These are phyloP conservation scores for Hirtodrosophila duncani DNA, from an alignment of 2,888 invertebrate genomes.

Conservation along the genomic window DNA sequence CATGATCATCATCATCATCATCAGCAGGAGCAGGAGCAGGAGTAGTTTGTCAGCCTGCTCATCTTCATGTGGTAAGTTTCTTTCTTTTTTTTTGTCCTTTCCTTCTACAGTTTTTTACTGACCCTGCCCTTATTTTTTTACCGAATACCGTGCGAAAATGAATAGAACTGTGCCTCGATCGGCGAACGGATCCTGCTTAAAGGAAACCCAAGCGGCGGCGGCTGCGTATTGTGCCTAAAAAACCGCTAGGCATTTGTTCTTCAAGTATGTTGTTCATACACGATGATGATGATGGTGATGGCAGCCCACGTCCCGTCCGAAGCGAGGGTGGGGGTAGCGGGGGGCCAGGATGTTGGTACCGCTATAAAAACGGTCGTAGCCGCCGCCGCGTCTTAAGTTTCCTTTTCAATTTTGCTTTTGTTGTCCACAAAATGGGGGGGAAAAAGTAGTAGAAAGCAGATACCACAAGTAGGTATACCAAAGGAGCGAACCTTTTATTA, in stretches of 20 bases:
- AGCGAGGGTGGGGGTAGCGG: background rate
- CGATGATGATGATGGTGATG: no score
- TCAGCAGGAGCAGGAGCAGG: no score
- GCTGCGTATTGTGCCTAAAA: no score
- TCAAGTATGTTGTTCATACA: constrained; percentile 48
- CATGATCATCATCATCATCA: constrained; percentile 15
- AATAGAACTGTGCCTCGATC: constrained; percentile 29
- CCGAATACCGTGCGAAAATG: constrained; percentile 54
- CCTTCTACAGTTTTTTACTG: constrained; percentile 12
- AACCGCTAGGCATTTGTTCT: constrained; percentile 70
- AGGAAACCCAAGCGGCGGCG: no score
- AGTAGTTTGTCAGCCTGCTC: no score
- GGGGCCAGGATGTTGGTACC: constrained; percentile 73
- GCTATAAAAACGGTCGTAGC: constrained; percentile 66
- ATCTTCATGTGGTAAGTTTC: constrained; percentile 13
- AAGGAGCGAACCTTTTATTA: no score
- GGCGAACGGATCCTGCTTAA: constrained; percentile 21
- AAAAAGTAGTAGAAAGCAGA: constrained; percentile 52
- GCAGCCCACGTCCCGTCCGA: constrained; percentile 57
- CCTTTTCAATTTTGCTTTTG: constrained; percentile 41
- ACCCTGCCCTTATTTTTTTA: constrained; percentile 29
- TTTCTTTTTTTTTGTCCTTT: constrained; percentile 1
- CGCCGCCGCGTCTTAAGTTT: constrained; percentile 66
- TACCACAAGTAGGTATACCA: constrained; percentile 31
- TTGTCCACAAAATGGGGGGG: constrained; percentile 25